A percentile compares a stretch with the other conserved stretches of the same genome.
Evolutionary conservation across 2,113 vertebrate species (phyloP).

Genomic region (Tylochromis polylepis): DNA sequence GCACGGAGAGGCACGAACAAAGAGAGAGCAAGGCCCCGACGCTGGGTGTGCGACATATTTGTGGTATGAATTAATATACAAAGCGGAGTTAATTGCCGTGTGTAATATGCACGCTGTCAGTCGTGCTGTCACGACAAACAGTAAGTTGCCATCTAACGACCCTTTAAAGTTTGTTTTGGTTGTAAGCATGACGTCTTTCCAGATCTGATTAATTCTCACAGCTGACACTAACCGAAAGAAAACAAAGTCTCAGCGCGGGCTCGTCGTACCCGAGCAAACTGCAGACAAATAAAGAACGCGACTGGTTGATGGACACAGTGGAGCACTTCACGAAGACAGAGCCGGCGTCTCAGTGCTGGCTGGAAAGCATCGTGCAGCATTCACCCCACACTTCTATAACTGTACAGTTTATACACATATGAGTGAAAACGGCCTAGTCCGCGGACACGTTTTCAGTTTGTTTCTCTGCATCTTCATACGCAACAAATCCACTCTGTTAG

Average conservation of each 20-base stretch:
- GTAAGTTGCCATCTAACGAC: background rate
- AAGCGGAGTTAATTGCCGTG: background rate
- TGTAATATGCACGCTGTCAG: background rate
- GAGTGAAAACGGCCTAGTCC: background rate
- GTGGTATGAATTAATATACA: background rate
- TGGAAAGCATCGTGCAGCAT: background rate
- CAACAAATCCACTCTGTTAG: background rate
- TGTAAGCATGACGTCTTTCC: background rate
- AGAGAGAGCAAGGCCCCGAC: background rate
- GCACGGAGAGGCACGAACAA: background rate
- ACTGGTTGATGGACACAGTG: background rate
- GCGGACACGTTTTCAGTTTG: background rate
- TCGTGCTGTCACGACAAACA: background rate
- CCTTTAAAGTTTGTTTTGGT: background rate
- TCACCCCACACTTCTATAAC: background rate
- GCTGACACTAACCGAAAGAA: background rate
- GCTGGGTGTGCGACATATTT: background rate
- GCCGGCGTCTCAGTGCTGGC: background rate
- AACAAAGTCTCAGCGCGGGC: background rate
- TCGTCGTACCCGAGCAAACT: background rate
- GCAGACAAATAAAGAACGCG: background rate
- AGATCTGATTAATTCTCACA: background rate
- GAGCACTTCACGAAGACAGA: background rate
- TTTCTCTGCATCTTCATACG: fast-evolving
- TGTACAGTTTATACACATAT: fast-evolving